Conservation (phyloP, 2,888 invertebrate species). For the Tetrapedia diversipes region DNA sequence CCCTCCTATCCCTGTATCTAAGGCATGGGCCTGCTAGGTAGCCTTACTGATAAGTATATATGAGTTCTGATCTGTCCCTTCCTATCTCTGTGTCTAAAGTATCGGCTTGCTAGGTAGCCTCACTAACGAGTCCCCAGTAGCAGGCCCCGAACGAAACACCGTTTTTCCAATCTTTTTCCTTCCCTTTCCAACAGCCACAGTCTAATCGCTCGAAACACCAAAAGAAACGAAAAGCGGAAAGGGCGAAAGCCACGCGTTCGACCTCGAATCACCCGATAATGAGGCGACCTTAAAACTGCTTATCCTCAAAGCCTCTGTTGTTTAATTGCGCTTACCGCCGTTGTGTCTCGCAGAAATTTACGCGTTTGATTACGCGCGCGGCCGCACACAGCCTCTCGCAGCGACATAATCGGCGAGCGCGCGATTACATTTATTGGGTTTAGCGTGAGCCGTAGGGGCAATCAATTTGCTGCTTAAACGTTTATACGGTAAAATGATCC, state of each 20-base stretch:
- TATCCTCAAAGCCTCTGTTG: not conserved
- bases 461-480: conserved; percentile 68
- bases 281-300: not conserved
- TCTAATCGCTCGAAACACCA: too few species aligned
- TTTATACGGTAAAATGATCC: conserved; percentile 72
- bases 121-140: too few species aligned
- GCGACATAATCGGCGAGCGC: conserved; percentile 52
- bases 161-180: too few species aligned
- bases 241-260: not conserved
- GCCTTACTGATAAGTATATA: too few species aligned
- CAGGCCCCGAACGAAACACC: too few species aligned
- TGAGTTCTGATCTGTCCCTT: too few species aligned
- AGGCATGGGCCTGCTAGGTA: too few species aligned
- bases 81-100: too few species aligned
- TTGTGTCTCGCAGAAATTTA: conserved; percentile 37
- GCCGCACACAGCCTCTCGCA: conserved; percentile 40
- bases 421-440: conserved; percentile 64
- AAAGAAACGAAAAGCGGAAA: too few species aligned
- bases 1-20: too few species aligned
- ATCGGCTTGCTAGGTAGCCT: too few species aligned
- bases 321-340: conserved; percentile 28
- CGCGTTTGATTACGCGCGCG: conserved; percentile 44
- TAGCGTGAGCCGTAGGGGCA: conserved; percentile 54
- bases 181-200: too few species aligned
- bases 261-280: not conserved